Conservation (phyloP, 2,797 vertebrate species). For the Sciaenops ocellatus region DNA sequence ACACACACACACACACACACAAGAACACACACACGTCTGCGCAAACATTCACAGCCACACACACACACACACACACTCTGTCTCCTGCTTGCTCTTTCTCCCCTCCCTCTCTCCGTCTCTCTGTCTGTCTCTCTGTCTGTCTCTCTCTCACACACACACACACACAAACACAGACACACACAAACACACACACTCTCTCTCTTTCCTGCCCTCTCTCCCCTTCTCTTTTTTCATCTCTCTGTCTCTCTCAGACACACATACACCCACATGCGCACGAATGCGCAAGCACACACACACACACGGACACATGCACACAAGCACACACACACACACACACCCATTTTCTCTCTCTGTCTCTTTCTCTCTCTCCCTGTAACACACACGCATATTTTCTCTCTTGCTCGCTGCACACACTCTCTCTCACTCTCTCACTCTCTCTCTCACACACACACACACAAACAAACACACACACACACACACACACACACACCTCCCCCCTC, state of each 20-base stretch:
- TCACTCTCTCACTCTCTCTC: neutral
- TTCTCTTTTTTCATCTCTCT: constrained; percentile 69
- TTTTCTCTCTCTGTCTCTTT: constrained; percentile 50
- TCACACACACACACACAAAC: constrained; percentile 25
- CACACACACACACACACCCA: constrained; percentile 63
- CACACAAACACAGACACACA: constrained; percentile 39
- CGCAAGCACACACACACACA: constrained; percentile 61
- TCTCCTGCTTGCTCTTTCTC: constrained; percentile 71
- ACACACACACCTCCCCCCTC: constrained; percentile 60
- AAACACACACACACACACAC: constrained; percentile 45
- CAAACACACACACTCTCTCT: constrained; percentile 35
- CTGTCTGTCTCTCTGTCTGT: constrained; percentile 44
- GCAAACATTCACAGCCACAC: constrained; percentile 42
- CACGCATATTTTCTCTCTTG: constrained; percentile 52
- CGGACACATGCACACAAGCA: constrained; percentile 57
- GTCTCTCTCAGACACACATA: constrained; percentile 72
- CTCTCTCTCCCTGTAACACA: constrained; percentile 57
- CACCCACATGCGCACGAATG: constrained; percentile 66
- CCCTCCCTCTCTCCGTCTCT: constrained; percentile 59
- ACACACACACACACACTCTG: constrained; percentile 55
- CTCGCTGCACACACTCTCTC: constrained; percentile 27
- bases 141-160: constrained; percentile 38
- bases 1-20: constrained; percentile 20
- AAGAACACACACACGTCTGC: constrained; percentile 33
- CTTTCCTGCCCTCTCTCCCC: constrained; percentile 69